Conservation (phyloP, 2,797 vertebrate genomes). For the Anisognathus igniventris region DNA sequence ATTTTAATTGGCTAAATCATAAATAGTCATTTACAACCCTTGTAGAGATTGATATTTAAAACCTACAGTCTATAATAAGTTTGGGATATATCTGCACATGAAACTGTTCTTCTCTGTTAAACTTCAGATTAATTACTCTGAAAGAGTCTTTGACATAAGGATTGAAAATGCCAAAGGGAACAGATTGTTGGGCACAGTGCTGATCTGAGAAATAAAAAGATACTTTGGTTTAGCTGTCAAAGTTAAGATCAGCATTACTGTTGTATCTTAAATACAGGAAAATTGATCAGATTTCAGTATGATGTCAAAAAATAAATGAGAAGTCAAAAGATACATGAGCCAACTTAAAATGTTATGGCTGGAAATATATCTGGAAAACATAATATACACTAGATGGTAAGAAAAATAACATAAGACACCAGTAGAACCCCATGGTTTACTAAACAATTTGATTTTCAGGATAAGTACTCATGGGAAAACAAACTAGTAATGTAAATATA, state of each 20-base stretch:
- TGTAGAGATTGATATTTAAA: not conserved
- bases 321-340: not conserved
- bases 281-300: not conserved
- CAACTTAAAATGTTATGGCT: not conserved
- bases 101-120: not conserved
- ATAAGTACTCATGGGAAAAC: not conserved
- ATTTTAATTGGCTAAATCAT: not conserved
- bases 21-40: not conserved
- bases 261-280: not conserved
- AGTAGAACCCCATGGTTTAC: not conserved
- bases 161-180: not conserved
- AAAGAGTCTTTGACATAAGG: not conserved
- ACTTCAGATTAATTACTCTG: not conserved
- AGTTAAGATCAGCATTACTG: not conserved
- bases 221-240: not conserved
- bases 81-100: not conserved
- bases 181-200: not conserved
- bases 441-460: not conserved
- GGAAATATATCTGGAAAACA: not conserved
- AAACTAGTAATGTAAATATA: not conserved
- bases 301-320: not conserved
- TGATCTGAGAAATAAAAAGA: not conserved
- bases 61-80: not conserved
- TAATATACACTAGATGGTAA: not conserved
- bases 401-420: not conserved